phyloP scores from a whole-genome alignment of 2,888 invertebrate species.

The Hipparchia semele region DNA sequence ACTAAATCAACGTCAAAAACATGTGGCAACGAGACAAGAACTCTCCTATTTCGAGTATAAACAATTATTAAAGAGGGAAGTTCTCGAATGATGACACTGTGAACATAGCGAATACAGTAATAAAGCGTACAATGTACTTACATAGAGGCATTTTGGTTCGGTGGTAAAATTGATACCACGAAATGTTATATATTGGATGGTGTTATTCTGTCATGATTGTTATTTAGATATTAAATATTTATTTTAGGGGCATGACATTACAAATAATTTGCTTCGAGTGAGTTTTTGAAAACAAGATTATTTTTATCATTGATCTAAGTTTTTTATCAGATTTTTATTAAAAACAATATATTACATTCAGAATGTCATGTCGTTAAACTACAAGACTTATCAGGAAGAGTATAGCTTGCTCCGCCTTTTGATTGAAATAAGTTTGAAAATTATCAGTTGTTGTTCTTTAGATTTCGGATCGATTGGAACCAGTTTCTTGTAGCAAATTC shows the following conservation, averaged over 20 bases:
- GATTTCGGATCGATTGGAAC: too few relatives aligned
- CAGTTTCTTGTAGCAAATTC: too few relatives aligned
- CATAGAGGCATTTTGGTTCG: constrained; percentile 8
- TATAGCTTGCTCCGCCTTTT: too few relatives aligned
- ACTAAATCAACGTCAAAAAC: constrained; percentile 38
- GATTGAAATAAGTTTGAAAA: too few relatives aligned
- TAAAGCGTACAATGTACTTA: neutral
- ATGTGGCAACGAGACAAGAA: constrained; percentile 35
- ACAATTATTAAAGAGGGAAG: constrained; percentile 36
- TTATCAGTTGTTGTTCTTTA: too few relatives aligned
- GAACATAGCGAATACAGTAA: constrained; percentile 13
- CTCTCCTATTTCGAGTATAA: constrained; percentile 33
- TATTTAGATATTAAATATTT: neutral
- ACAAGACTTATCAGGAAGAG: too few relatives aligned
- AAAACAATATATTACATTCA: too few relatives aligned
- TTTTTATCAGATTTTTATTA: too few relatives aligned
- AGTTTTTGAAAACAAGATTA: too few relatives aligned
- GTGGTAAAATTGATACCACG: neutral
- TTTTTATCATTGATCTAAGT: too few relatives aligned
- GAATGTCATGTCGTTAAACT: too few relatives aligned
- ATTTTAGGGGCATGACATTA: neutral
- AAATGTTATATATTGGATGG: neutral
- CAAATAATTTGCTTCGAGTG: too few relatives aligned
- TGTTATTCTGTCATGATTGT: neutral
- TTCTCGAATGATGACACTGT: constrained; percentile 25